Conservation (phyloP, 35 echinoderm and acorn worm genomes). For the Antedon bifida region DNA sequence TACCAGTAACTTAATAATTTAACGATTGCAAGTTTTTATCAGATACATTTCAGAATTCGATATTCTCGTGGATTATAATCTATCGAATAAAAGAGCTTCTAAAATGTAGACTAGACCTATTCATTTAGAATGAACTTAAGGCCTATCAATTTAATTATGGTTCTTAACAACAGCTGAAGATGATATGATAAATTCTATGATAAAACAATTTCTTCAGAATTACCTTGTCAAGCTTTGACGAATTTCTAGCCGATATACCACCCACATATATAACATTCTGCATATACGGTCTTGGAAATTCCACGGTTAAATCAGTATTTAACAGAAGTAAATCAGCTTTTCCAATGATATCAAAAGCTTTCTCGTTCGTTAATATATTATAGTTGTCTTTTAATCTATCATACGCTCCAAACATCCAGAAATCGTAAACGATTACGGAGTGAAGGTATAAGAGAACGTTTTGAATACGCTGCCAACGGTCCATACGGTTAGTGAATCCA, state of each 20-base stretch:
- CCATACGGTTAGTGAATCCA: neutral
- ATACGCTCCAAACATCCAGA: neutral
- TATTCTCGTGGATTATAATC: too few species aligned
- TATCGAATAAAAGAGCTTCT: too few species aligned
- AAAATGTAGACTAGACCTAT: too few species aligned
- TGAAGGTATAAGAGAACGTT: neutral
- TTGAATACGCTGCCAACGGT: neutral
- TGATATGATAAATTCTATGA: too few species aligned
- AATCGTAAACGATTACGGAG: neutral
- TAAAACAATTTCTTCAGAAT: neutral
- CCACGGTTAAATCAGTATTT: neutral
- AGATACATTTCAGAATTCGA: too few species aligned
- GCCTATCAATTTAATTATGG: too few species aligned
- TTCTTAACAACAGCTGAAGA: too few species aligned
- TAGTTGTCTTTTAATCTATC: neutral
- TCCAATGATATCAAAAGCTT: neutral
- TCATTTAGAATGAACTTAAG: too few species aligned
- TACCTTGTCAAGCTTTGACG: neutral
- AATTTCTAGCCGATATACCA: neutral
- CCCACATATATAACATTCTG: neutral
- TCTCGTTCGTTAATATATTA: neutral
- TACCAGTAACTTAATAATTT: too few species aligned
- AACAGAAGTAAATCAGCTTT: neutral
- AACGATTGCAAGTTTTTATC: too few species aligned
- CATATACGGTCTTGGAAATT: slow-evolving; percentile 6